Conservation (phyloP, 2,113 vertebrate genomes). For the Saccopteryx leptura region DNA sequence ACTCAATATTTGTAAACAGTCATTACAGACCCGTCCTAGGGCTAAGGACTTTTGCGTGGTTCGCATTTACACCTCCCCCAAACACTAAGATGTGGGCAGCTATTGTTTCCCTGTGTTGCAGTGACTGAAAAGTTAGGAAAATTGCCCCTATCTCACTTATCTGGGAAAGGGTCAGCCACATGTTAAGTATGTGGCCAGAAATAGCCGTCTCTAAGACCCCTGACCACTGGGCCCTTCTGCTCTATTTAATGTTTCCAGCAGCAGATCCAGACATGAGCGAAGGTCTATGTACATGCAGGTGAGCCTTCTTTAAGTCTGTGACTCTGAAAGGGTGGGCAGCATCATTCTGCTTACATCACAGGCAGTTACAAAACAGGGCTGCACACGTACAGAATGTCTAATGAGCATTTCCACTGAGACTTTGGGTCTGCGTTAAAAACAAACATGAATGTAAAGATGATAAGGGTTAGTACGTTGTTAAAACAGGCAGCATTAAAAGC, state of each 20-base stretch:
- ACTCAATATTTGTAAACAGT: background rate
- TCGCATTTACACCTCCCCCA: background rate
- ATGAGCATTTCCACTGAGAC: background rate
- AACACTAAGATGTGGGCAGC: background rate
- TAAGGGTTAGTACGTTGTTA: background rate
- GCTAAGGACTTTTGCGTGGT: background rate
- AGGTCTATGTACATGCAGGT: accelerated
- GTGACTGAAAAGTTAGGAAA: background rate
- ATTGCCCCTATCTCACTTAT: background rate
- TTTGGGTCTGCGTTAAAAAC: background rate
- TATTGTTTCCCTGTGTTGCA: background rate
- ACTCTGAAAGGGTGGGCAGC: background rate
- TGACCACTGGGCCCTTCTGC: background rate
- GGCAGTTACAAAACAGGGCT: background rate
- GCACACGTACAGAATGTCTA: background rate
- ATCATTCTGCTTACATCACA: background rate
- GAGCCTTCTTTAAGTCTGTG: background rate
- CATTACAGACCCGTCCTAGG: background rate
- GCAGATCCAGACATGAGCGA: background rate
- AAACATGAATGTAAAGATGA: background rate
- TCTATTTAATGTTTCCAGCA: background rate
- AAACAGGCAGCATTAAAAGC: background rate
- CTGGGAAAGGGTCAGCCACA: background rate
- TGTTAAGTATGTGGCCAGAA: background rate
- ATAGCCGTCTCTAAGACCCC: background rate